Conservation (phyloP, 2,797 vertebrate species). For the Anguilla anguilla region DNA sequence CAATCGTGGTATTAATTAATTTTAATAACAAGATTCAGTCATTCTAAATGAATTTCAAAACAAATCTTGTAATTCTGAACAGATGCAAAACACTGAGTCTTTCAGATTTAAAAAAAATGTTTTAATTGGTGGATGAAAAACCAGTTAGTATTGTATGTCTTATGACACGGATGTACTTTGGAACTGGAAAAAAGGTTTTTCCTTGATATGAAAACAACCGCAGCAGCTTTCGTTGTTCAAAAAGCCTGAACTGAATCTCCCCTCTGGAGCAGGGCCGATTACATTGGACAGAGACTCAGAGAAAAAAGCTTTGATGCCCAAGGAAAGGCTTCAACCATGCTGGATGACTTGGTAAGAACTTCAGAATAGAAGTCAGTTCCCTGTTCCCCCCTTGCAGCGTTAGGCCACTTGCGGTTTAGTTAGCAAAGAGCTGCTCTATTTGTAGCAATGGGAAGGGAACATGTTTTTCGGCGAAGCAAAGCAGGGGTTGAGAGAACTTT, state of each 20-base stretch:
- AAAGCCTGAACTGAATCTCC: neutral
- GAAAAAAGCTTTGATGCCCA: slow-evolving; percentile 85
- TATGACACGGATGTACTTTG: neutral
- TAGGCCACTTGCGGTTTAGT: neutral
- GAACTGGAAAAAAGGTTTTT: neutral
- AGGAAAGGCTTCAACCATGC: slow-evolving; percentile 71
- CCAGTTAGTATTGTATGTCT: neutral
- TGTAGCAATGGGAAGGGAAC: neutral
- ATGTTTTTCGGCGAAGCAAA: neutral
- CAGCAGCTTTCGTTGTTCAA: neutral
- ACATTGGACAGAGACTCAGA: slow-evolving; percentile 80
- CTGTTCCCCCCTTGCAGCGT: neutral
- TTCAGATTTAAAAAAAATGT: neutral
- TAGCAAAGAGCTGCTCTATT: neutral
- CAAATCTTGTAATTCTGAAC: no score
- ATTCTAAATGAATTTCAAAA: neutral
- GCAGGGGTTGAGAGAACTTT: neutral
- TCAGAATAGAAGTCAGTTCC: neutral
- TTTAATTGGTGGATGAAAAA: no score
- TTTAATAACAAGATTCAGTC: neutral
- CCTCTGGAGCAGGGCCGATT: slow-evolving; percentile 69
- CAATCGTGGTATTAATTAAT: neutral
- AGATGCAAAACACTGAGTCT: neutral
- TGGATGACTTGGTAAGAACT: slow-evolving; percentile 83
- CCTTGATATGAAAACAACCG: neutral